phyloP scores from a whole-genome alignment of 2,113 vertebrate species.

The Podarcis muralis region DNA sequence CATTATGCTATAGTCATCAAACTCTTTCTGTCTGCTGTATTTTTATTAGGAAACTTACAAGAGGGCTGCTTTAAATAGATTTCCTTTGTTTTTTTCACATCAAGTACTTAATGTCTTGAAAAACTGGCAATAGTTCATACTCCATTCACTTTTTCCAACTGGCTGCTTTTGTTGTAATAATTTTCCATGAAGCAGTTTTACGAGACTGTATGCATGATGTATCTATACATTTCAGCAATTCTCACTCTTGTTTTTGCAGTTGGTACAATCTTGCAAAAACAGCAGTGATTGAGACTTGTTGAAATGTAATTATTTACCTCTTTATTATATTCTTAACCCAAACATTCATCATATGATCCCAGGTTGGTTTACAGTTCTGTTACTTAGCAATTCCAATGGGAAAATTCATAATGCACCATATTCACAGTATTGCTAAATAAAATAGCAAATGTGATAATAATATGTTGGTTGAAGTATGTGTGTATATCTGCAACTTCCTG shows the following conservation, averaged over 20 bases:
- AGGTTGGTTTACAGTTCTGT: no score
- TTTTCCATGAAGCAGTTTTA: not conserved
- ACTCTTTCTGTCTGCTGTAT: not conserved
- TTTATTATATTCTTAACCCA: no score
- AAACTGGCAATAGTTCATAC: not conserved
- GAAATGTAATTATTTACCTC: no score
- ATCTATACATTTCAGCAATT: no score
- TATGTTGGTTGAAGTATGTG: not conserved
- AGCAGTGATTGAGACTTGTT: not conserved
- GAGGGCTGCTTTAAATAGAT: not conserved
- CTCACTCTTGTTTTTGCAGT: no score
- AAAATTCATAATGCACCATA: not conserved
- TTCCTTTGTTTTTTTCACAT: not conserved
- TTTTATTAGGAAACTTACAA: not conserved
- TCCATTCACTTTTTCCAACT: not conserved
- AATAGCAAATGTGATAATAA: not conserved
- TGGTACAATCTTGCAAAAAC: not conserved
- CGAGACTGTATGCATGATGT: not conserved
- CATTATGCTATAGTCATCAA: not conserved
- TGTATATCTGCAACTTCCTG: no score
- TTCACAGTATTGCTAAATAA: not conserved
- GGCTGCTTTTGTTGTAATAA: not conserved
- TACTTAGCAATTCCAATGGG: no score
- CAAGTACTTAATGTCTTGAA: not conserved
- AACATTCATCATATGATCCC: no score